Conservation (phyloP, 2,888 invertebrate species). For the Anoplius nigerrimus region DNA sequence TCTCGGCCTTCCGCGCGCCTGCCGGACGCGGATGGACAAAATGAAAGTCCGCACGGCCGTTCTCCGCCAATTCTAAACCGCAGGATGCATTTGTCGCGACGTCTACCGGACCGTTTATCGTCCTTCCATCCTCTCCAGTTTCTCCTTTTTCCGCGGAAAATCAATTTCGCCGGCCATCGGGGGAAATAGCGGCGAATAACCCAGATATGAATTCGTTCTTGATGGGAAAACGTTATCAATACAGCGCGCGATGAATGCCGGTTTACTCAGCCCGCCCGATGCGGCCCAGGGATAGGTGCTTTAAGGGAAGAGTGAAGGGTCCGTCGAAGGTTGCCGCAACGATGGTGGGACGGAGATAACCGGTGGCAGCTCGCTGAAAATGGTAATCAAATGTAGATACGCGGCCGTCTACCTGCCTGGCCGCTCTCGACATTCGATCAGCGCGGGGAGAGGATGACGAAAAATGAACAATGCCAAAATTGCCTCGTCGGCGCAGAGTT, state of each 20-base stretch:
- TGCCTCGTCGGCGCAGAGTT: constrained; percentile 22
- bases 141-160: neutral
- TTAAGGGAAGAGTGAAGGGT: constrained; percentile 11
- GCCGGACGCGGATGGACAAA: no score
- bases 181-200: constrained; percentile 26
- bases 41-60: no score
- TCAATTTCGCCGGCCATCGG: neutral
- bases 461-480: constrained; percentile 30
- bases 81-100: no score
- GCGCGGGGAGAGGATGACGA: neutral
- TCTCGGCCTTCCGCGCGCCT: no score
- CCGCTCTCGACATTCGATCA: no score
- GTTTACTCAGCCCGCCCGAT: no score
- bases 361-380: constrained; percentile 17
- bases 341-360: neutral
- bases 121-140: no score
- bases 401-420: neutral
- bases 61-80: no score
- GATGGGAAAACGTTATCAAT: constrained; percentile 39
- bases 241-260: constrained; percentile 9
- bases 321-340: neutral
- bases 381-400: constrained; percentile 28
- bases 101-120: no score
- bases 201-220: constrained; percentile 29
- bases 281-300: neutral